These are phyloP conservation scores for Silurus glanis DNA, from an alignment of 2,113 vertebrate genomes.

Conservation along the genomic window DNA sequence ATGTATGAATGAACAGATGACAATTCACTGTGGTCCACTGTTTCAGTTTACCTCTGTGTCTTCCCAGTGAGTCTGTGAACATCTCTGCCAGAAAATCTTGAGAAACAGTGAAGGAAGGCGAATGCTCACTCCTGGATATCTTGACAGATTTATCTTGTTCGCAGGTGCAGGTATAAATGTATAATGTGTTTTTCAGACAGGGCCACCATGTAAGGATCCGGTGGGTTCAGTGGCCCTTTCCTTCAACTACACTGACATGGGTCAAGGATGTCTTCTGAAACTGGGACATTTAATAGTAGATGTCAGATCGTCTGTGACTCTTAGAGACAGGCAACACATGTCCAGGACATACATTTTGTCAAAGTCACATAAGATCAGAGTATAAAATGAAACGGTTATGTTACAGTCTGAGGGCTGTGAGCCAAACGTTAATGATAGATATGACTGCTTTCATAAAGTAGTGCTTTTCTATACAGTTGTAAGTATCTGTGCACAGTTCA, in stretches of 20 bases:
- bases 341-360: neutral
- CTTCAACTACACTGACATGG: conserved; percentile 14
- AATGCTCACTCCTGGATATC: conserved; percentile 39
- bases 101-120: neutral
- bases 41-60: conserved; percentile 29
- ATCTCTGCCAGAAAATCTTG: conserved; percentile 32
- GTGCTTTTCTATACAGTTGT: conserved; percentile 35
- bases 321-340: conserved; percentile 5
- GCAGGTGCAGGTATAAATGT: conserved; percentile 28
- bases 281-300: conserved; percentile 17
- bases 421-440: neutral
- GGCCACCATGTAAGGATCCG: conserved; percentile 34
- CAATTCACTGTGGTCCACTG: conserved; percentile 11
- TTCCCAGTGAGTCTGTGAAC: conserved; percentile 20
- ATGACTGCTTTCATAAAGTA: conserved; percentile 28
- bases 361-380: neutral
- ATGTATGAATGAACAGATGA: conserved; percentile 25
- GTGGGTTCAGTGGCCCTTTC: conserved; percentile 26
- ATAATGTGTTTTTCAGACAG: conserved; percentile 42
- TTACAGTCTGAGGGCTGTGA: neutral
- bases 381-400: neutral
- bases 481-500: conserved; percentile 41
- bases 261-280: conserved; percentile 41
- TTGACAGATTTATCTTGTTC: conserved; percentile 51
- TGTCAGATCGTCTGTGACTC: conserved; percentile 26